Evolutionary conservation across 2,797 vertebrate genomes (phyloP).

Genomic region (Girardinus metallicus): DNA sequence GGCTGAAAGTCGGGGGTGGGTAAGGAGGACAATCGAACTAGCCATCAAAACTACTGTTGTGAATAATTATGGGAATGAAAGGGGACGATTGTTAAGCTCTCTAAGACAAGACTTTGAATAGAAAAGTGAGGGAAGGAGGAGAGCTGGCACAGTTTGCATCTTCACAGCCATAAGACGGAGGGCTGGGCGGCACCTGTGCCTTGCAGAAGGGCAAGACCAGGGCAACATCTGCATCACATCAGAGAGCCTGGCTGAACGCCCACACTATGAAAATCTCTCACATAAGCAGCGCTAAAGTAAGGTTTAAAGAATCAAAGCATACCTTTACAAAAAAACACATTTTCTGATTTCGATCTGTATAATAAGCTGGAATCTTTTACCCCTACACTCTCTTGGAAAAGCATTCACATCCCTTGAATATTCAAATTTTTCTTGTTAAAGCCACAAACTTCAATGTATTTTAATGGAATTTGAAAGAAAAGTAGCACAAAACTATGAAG

Average conservation of each 20-base stretch:
- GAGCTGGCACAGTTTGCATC: conserved; percentile 69
- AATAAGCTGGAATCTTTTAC: background rate
- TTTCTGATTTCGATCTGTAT: background rate
- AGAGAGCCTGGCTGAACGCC: conserved; percentile 71
- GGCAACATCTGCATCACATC: conserved; percentile 81
- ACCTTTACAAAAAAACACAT: background rate
- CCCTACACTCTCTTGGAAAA: background rate
- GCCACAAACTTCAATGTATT: background rate
- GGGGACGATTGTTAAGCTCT: conserved; percentile 41
- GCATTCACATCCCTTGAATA: background rate
- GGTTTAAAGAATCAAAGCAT: conserved; percentile 30
- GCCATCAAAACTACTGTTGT: conserved; percentile 38
- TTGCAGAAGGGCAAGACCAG: conserved; percentile 77
- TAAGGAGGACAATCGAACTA: conserved; percentile 18
- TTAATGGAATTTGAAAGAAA: background rate
- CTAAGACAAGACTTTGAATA: conserved; percentile 37
- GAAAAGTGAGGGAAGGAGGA: conserved; percentile 59
- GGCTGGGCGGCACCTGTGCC: conserved; percentile 74
- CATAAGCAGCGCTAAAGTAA: conserved; percentile 46
- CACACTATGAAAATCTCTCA: conserved; percentile 32
- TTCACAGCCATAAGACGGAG: conserved; percentile 68
- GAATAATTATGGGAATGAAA: conserved; percentile 39
- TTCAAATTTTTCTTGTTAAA: background rate
- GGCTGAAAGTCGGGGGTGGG: background rate
- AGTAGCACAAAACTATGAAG: background rate